Evolutionary conservation across 2,888 invertebrate species (phyloP), one percentile per base, ranked within the genome.

Genomic region (Watsonalla cultraria): DNA sequence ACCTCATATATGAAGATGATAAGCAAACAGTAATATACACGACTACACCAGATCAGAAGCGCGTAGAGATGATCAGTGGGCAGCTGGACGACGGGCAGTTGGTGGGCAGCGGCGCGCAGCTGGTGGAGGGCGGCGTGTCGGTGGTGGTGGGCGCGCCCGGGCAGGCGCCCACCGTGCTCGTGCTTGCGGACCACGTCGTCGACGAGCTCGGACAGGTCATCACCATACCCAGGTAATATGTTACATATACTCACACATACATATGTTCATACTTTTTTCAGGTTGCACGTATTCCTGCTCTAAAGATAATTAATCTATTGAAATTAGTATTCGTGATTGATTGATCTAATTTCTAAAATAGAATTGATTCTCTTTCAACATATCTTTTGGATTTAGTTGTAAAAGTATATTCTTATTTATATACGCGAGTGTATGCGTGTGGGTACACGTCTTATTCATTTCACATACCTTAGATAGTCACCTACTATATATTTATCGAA

Each of bases 1-100:
- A 96, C 82, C 89, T 96, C 71, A 96, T 96, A 72, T 96, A 96
- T 83, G 95, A 96, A 76, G 96, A 96, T 72, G 96, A 96, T 49
- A 95, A 95, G 76, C 95, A 96, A 79, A 96, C 96, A 4, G 95
- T 96, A 57, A 96, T 96, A 79, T 96, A 96, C 72, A 96, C 96
- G 52, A 94, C 95, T 57, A 93, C 93, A 9, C 94, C 94, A 55
- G 95, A 96, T 76, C 95, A 95, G 75, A 95, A 96, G 80, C 93
- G 95, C 48, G 93, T 96, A 47, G 96, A 96, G 86, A 95, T 96
- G 85, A 94, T 94, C 76, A 94, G 94, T 62, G 93, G 94, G 13
- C 94, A 94, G 86, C 86, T 91, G 50, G 91, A 92, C 51, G 92
- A 92, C 59, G 92, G 91, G 24, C 92, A 92, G 68, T 82, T 92